Conservation (phyloP, 2,113 vertebrate species). For the Mesoclemmys tuberculata region DNA sequence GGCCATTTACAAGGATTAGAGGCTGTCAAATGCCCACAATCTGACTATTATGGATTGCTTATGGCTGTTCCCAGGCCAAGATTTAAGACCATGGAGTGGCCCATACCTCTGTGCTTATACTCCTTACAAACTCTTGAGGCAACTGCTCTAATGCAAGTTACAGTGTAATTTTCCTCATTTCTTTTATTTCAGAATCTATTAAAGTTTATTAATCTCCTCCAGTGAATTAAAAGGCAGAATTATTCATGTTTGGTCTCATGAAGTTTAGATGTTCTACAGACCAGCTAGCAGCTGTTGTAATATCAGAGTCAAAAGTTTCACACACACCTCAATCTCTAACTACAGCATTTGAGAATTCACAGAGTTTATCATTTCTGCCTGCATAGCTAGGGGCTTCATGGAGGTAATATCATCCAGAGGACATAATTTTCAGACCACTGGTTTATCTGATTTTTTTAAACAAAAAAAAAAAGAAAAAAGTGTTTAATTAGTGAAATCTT, state of each 20-base stretch:
- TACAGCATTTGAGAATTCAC: neutral
- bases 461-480: neutral
- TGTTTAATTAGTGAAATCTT: neutral
- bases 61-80: neutral
- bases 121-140: neutral
- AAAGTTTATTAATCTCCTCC: neutral
- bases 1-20: neutral
- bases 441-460: too few species aligned
- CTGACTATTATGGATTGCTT: neutral
- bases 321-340: neutral
- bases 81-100: neutral
- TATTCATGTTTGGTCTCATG: neutral
- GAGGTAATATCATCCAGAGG: neutral
- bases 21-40: neutral
- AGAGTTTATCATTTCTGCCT: neutral
- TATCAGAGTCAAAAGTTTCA: neutral
- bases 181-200: neutral
- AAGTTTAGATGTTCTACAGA: neutral
- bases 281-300: neutral
- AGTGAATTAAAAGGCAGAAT: neutral
- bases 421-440: neutral
- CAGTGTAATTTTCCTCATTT: neutral
- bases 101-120: neutral
- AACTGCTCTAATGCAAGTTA: neutral
- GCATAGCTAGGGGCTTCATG: neutral